Base-by-base conservation (phyloP, 2,113 vertebrate species). In the Eretmochelys imbricata region DNA sequence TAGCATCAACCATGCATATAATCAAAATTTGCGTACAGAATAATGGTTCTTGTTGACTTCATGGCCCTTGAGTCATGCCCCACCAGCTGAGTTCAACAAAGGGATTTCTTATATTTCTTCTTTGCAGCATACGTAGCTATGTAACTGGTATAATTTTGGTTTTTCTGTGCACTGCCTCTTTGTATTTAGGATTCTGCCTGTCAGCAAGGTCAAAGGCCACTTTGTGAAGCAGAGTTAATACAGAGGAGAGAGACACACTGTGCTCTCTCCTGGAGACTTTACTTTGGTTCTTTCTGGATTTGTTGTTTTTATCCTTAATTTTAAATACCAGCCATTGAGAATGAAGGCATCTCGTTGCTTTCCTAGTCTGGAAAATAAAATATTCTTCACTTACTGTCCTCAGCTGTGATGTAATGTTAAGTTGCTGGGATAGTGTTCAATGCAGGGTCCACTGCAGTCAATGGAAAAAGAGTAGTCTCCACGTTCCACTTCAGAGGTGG, bases 331-430 rank as follows among this genome's bases (percentile, higher is more conserved):
- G 75, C 65, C 84, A 87, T 89, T 92, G 69, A 5, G 69, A 75
- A 76, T 4, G 38, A 76, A 97, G 96, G 93, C 93, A 93, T 91
- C 92, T 95, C 94, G 94, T 95, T 96, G 94, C n/a, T 97, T 89
- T 93, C 81, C 89, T 89, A 93, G 87, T 97, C 91, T 93, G 91
- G 93, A 83, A 97, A 97, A 97, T 96, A 97, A 96, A 97, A 97
- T 95, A 87, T 84, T 83, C 90, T 97, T 97, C 96, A 48, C 42
- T 78, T 24, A 96, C 96, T 96, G 96, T 96, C 95, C 93, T 94
- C 96, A 97, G 94, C 95, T 97, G 94, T 95, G 95, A 89, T 94
- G 96, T 97, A 95, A 97, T 97, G 97, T 96, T 97, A 96, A 97
- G 84, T 84, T 84, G 94, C 96, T 97, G 92, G 96, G 96, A 95